Percentiles rank a stretch among this genome's conserved stretches.
phyloP scores from a whole-genome alignment of 1,140 invertebrate species.

The Chionoecetes opilio region DNA sequence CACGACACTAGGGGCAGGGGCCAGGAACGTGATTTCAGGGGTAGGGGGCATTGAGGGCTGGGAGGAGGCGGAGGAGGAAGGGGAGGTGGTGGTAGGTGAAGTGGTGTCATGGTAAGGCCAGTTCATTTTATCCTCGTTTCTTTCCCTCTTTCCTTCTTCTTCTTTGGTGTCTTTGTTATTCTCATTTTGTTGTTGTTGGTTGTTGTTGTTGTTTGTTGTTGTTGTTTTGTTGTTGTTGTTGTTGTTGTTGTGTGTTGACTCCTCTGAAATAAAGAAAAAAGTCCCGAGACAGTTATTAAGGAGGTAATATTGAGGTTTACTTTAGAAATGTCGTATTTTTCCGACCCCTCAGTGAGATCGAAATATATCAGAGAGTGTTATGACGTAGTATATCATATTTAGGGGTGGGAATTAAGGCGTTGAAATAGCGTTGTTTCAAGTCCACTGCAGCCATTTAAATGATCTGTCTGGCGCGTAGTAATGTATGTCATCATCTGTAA shows the following conservation, averaged over 20 bases:
- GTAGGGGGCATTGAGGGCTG: not conserved
- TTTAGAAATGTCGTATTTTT: too few relatives aligned
- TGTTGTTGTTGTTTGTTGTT: not conserved
- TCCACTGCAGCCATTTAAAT: too few relatives aligned
- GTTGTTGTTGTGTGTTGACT: not conserved
- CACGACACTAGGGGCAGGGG: conserved; percentile 67
- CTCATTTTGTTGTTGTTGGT: not conserved
- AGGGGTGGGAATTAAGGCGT: too few relatives aligned
- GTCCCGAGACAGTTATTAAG: too few relatives aligned
- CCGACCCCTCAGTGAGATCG: too few relatives aligned
- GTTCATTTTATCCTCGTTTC: not conserved
- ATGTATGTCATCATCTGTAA: too few relatives aligned
- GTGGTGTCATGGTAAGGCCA: not conserved
- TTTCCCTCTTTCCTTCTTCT: not conserved
- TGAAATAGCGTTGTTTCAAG: too few relatives aligned
- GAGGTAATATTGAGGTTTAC: too few relatives aligned
- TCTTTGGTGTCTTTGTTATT: not conserved
- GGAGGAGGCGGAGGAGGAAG: not conserved
- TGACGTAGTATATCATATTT: too few relatives aligned
- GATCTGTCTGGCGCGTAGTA: too few relatives aligned
- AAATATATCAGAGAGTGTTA: too few relatives aligned
- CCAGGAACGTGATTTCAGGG: conserved; percentile 64
- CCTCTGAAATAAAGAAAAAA: not conserved
- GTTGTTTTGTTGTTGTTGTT: not conserved
- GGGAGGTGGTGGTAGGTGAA: not conserved